Base-by-base conservation (phyloP, 2,113 vertebrate genomes). In the Antigone vipio region DNA sequence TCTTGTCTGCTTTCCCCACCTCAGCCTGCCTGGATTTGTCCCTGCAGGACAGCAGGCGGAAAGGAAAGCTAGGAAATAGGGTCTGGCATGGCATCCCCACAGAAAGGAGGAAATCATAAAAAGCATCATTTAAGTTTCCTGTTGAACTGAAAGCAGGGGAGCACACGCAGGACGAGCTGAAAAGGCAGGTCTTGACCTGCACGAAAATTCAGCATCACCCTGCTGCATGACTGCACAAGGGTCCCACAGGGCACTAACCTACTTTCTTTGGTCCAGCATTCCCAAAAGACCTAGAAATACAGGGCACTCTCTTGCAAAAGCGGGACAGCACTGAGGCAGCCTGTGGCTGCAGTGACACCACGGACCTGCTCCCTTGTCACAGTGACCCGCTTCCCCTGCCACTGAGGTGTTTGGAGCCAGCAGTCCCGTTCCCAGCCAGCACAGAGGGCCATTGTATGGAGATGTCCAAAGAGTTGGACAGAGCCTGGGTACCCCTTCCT, bases 371-470 rank as follows among this genome's bases (percentile, higher is more conserved):
- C 32, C 35, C 4, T 64, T 64, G 5, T n/a, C 3, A 1, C 22
- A 62, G 17, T 12, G 40, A 30, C 12, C 8, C 1, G 1, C 5
- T 67, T 50, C 10, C 20, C 16, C 26, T 49, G 35, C 13, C 32
- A 63, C 7, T 1, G 2, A n/a, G 5, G 3, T 12, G 3, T 42
- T 14, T 42, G 45, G 23, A 88, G 15, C 6, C 23, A 34, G 35
- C 4, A 15, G 38, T 34, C 47, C 62, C 1, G 0, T 58, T 55
- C 9, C 19, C 38, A 75, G 42, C 2, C 14, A 56, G 6, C 18
- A 27, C 35, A 66, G 26, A 49, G 14, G 18, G 32, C 17, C 2
- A 1, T 40, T 24, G 24, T 16, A 62, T 0, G 0, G 53, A 47
- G 32, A 23, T 23, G 34, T 7, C 12, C n/a, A 21, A 47, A 67